Conservation (phyloP, 1,140 invertebrate species). For the Caenorhabditis briggsae region DNA sequence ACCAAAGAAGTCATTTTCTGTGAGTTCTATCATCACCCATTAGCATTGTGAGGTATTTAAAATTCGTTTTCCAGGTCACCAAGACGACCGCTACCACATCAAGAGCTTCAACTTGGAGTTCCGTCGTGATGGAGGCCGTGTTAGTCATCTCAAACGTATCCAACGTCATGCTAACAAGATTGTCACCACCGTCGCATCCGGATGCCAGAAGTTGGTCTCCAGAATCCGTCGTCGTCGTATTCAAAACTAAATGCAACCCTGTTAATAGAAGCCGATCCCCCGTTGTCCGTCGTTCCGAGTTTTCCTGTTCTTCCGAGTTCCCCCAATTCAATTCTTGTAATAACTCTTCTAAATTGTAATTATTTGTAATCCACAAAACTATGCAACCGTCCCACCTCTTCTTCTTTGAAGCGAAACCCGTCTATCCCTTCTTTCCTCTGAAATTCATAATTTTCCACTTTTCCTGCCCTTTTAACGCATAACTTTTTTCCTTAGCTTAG, state of each 20-base stretch:
- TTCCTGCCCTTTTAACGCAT: no score
- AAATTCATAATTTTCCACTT: no score
- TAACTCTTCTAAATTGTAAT: not conserved
- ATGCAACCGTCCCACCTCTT: no score
- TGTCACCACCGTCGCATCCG: not conserved
- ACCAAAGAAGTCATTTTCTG: conserved; percentile 24
- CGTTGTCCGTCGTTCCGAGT: not conserved
- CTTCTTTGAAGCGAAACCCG: no score
- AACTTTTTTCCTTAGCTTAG: no score
- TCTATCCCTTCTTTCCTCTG: no score
- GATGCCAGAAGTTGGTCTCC: not conserved
- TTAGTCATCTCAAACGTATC: not conserved
- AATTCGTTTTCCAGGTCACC: not conserved
- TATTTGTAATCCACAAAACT: not conserved
- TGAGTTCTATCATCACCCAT: not conserved
- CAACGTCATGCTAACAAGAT: not conserved
- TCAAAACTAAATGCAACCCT: no score
- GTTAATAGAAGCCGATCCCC: not conserved
- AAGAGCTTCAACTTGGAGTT: not conserved
- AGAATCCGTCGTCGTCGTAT: not conserved
- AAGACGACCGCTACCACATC: not conserved
- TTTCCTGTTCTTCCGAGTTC: not conserved
- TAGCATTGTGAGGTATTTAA: not conserved
- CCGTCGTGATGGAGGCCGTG: conserved; percentile 8
- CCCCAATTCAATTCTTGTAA: not conserved